Evolutionary conservation across 2,797 vertebrate genomes (phyloP), one percentile per base, ranked within the genome.

Genomic region (Rallus crepitans): DNA sequence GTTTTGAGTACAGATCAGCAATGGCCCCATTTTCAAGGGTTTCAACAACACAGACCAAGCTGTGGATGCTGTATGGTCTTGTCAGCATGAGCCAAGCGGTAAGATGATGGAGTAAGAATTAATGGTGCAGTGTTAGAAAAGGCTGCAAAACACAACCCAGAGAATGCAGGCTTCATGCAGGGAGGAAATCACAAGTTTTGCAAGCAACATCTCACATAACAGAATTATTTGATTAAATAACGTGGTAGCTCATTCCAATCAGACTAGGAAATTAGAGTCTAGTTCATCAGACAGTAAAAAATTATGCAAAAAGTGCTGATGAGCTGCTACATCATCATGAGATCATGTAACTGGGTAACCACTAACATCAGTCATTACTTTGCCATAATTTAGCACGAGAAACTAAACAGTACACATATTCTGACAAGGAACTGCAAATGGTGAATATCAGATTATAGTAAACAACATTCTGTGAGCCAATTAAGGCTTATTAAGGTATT

Each of bases 201-300:
- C 64, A 48, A 35, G 42, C 37, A 37, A 11, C 37, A 37, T 11
- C 86, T 80, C 64, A 50, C 20, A 63, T 0, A 69, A 53, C 45
- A 31, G 37, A 73, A 64, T 31, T 39, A 37, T 84, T 69, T 70
- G 59, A 80, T 65, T 93, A 77, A 93, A 82, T 33, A 73, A 57
- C 15, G 11, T 56, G 25, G 37, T 33, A 87, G 86, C 61, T 76
- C 69, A 61, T 66, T 69, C n/a, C 86, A 87, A 45, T 75, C 84
- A 79, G 30, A 75, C 1, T 27, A 45, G 55, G 68, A 91, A 91
- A 96, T 85, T 69, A 86, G 77, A 80, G 50, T 56, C n/a, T 70
- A 85, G 82, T 95, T 86, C 82, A 84, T 89, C 39, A 86, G 84
- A 55, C 33, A 75, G 53, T 42, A 70, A 87, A 69, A 72, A 94